phyloP scores from a whole-genome alignment of 2,888 invertebrate genomes.

The Drosophila infuscata region DNA sequence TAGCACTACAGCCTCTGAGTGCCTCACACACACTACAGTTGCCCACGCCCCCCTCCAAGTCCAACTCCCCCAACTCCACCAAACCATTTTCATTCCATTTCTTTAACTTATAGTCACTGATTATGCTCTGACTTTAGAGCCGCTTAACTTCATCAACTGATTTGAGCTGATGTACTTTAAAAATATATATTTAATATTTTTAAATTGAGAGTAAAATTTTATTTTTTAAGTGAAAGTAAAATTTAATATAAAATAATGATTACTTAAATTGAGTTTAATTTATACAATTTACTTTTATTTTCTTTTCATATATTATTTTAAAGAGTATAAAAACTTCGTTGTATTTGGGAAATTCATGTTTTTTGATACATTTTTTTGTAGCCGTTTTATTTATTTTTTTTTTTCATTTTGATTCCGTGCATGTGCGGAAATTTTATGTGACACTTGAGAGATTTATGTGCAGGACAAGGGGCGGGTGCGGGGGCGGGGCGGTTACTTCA shows the following conservation, averaged over 20 bases:
- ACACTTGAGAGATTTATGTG: slow-evolving; percentile 77
- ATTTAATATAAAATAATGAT: background rate
- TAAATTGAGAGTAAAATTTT: background rate
- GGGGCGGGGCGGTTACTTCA: background rate
- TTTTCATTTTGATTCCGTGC: slow-evolving; percentile 76
- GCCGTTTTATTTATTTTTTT: slow-evolving; percentile 16
- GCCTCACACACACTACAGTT: slow-evolving; percentile 6
- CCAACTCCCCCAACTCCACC: background rate
- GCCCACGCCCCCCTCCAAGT: background rate
- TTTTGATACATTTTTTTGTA: slow-evolving; percentile 33
- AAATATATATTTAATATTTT: background rate
- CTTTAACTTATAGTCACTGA: slow-evolving; percentile 22
- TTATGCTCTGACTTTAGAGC: slow-evolving; percentile 5
- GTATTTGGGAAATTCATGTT: background rate
- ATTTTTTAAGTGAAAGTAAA: background rate
- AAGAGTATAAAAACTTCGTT: slow-evolving; percentile 32
- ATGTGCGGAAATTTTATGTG: slow-evolving; percentile 80
- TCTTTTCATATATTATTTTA: background rate
- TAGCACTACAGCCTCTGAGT: slow-evolving; percentile 60
- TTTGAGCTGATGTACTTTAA: background rate
- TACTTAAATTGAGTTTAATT: background rate
- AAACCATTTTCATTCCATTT: slow-evolving; percentile 4
- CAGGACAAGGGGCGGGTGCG: background rate
- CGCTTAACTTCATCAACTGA: background rate
- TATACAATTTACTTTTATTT: background rate